Evolutionary conservation across 2,797 vertebrate genomes (phyloP).

Genomic region (Lutjanus campechanus): DNA sequence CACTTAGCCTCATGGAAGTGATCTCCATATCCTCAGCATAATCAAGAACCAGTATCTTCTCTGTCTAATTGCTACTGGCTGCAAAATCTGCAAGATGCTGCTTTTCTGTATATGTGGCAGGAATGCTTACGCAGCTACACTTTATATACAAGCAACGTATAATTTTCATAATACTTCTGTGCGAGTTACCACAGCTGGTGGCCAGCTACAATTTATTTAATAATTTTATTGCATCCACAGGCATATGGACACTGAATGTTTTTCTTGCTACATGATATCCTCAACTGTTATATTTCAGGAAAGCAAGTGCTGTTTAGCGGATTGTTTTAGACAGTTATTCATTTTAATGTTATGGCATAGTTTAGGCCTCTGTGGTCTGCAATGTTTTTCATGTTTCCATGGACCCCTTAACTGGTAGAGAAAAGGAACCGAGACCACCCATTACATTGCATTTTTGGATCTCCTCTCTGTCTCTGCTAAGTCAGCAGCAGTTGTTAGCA

Average conservation of each 20-base stretch:
- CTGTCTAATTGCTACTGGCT: slow-evolving; percentile 54
- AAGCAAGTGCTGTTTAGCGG: neutral
- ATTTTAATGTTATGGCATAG: neutral
- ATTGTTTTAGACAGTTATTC: too few species aligned
- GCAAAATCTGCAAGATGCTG: slow-evolving; percentile 38
- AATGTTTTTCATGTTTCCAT: too few species aligned
- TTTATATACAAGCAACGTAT: slow-evolving; percentile 22
- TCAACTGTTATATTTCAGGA: neutral
- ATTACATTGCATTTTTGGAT: too few species aligned
- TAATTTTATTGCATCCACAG: neutral
- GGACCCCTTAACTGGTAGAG: too few species aligned
- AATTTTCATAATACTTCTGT: slow-evolving; percentile 1
- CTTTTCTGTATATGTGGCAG: slow-evolving; percentile 22
- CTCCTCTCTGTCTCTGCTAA: too few species aligned
- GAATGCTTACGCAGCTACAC: slow-evolving; percentile 34
- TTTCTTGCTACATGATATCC: neutral
- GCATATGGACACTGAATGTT: neutral
- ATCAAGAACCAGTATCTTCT: slow-evolving; percentile 38
- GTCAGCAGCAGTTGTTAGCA: too few species aligned
- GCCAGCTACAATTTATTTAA: slow-evolving; percentile 22
- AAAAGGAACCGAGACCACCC: too few species aligned
- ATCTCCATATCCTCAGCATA: slow-evolving; percentile 55
- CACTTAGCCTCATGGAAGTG: slow-evolving; percentile 49
- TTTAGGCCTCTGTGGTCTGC: too few species aligned
- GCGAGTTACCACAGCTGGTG: slow-evolving; percentile 8